Evolutionary conservation across 2,888 invertebrate species (phyloP).

Genomic region (Netelia virgata): DNA sequence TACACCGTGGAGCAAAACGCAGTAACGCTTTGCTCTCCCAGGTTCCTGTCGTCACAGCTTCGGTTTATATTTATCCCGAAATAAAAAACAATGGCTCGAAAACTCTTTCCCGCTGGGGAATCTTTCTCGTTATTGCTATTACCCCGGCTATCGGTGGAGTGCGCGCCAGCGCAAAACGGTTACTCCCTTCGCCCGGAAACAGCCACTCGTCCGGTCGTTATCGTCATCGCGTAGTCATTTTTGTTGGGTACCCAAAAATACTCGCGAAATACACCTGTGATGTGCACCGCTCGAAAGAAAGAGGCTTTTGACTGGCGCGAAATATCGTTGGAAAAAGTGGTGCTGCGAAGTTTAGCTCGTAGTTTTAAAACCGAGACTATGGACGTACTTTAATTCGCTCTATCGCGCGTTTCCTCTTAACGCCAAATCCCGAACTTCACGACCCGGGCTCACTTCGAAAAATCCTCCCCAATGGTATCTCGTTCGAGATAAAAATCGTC

Average conservation of each 20-base stretch:
- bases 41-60: slow-evolving; percentile 54
- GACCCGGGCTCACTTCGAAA: background rate
- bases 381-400: slow-evolving; percentile 15
- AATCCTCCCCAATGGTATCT: slow-evolving; percentile 4
- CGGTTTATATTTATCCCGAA: slow-evolving; percentile 67
- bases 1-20: slow-evolving; percentile 24
- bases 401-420: slow-evolving; percentile 10
- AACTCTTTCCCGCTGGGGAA: slow-evolving; percentile 62
- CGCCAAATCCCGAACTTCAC: slow-evolving; percentile 4
- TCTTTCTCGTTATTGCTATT: slow-evolving; percentile 70
- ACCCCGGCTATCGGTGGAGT: slow-evolving; percentile 62
- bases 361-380: slow-evolving; percentile 24
- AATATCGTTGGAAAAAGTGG: slow-evolving; percentile 19
- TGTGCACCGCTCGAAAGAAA: slow-evolving; percentile 8
- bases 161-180: slow-evolving; percentile 60
- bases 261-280: slow-evolving; percentile 10
- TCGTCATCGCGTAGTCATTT: slow-evolving; percentile 61
- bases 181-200: slow-evolving; percentile 58
- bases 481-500: slow-evolving; percentile 25
- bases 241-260: slow-evolving; percentile 10
- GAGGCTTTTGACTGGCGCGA: slow-evolving; percentile 34
- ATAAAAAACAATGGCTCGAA: slow-evolving; percentile 68
- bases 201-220: slow-evolving; percentile 64
- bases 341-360: background rate
- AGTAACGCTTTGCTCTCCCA: slow-evolving; percentile 28